Percentiles rank a stretch among this genome's conserved stretches.
Conservation (phyloP, 1,140 invertebrate species). For the Cydia splendana region DNA sequence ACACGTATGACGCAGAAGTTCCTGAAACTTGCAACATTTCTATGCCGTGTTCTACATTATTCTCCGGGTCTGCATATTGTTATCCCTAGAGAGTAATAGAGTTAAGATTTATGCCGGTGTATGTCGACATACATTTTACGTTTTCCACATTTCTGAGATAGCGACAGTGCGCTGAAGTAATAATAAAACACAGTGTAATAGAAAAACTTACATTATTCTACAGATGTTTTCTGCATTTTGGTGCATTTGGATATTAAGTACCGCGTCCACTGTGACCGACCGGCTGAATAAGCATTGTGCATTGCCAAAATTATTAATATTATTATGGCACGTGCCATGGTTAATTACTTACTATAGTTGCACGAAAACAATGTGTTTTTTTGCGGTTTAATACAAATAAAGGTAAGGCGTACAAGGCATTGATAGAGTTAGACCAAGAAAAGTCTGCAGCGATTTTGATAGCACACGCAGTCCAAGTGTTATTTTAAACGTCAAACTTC, state of each 20-base stretch:
- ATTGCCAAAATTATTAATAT: no score
- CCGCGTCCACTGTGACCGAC: no score
- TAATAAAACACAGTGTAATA: not conserved
- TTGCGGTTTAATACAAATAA: no score
- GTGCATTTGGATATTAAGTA: not conserved
- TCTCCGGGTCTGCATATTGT: conserved; percentile 30
- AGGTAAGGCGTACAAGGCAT: no score
- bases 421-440: no score
- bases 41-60: conserved; percentile 23
- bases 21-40: conserved; percentile 2
- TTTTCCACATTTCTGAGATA: conserved; percentile 15
- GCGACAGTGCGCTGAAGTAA: conserved; percentile 4
- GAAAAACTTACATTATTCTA: not conserved
- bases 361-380: no score
- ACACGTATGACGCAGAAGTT: not conserved
- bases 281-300: no score
- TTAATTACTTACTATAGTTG: no score
- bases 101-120: conserved; percentile 30
- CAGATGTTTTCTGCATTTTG: not conserved
- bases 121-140: conserved; percentile 27
- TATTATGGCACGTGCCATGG: no score
- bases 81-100: conserved; percentile 27
- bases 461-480: no score
- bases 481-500: no score
- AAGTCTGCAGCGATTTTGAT: no score